Base-by-base conservation (phyloP, 2,797 vertebrate genomes). In the Sebastes goodei region DNA sequence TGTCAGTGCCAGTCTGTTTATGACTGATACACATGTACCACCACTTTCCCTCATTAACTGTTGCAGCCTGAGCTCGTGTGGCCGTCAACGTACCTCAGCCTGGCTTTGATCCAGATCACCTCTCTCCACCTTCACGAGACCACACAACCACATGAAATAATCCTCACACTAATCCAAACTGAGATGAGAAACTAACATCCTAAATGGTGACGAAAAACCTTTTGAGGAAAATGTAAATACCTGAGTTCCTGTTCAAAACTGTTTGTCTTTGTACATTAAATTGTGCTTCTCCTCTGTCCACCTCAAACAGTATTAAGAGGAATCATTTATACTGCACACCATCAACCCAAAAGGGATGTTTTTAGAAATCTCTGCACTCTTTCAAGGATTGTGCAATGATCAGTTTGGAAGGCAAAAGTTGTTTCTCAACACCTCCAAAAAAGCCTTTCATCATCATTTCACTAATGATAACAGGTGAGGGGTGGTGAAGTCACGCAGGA, bases 391-490 rank as follows among this genome's bases (percentile, higher is more conserved):
- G n/a, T 6, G 60, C 71, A 74, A 87, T 46, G 6, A 76, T 70
- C 17, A 23, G 20, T 64, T 38, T 46, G 9, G n/a, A 21, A 69
- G 62, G 21, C 27, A 55, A 53, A 8, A 38, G 10, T 68, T 81
- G 57, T 73, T 84, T 56, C 61, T 64, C 64, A 69, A 67, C 60
- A 42, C 29, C 12, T 62, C 30, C 8, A 27, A 21, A 74, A 74
- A 38, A 38, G 21, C 32, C 38, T 46, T n/a, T 60, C 32, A 46
- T 67, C 42, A 27, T 49, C 35, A 38, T 38, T 52, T 46, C 23
- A 29, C 15, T 60, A 8, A 15, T 76, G 35, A 76, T 70, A 75
- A 62, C 78, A 88, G 84, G 86, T 86, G 29, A 71, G 27, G 4
- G 17, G 10, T 30, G 10, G 33, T 49, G 63, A 73, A 64, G 55